Evolutionary conservation across 2,888 invertebrate genomes (phyloP).

Genomic region (Dione vanillae): DNA sequence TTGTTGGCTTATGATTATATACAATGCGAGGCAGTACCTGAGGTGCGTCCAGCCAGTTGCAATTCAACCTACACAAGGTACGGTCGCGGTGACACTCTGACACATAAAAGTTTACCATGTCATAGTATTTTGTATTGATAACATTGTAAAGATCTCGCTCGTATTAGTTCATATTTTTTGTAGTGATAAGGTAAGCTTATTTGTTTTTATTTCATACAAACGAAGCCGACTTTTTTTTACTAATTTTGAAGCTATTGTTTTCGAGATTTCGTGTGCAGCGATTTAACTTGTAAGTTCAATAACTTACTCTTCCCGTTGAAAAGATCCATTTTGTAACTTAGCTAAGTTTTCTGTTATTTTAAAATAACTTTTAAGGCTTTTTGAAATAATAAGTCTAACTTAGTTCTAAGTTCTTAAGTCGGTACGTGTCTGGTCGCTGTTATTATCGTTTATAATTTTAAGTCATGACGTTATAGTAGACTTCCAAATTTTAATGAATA

Average conservation of each 20-base stretch:
- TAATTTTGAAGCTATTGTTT: slow-evolving; percentile 19
- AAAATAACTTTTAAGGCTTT: not conserved
- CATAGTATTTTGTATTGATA: not conserved
- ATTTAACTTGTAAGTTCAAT: slow-evolving; percentile 3
- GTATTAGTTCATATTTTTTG: not conserved
- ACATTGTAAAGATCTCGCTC: not conserved
- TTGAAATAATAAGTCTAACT: not conserved
- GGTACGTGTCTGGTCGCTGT: slow-evolving; percentile 12
- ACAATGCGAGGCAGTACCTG: slow-evolving; percentile 76
- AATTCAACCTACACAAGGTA: slow-evolving; percentile 60
- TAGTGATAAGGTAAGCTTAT: slow-evolving; percentile 1
- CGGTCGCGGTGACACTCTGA: slow-evolving; percentile 46
- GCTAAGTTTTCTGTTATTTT: not conserved
- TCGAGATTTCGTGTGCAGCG: slow-evolving; percentile 23
- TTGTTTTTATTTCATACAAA: not conserved
- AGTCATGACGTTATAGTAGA: no score
- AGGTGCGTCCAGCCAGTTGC: slow-evolving; percentile 68
- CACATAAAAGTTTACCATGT: slow-evolving; percentile 9
- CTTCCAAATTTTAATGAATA: no score
- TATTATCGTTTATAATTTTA: no score
- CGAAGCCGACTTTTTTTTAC: slow-evolving; percentile 1
- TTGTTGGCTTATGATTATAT: slow-evolving; percentile 60
- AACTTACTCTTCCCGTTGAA: not conserved
- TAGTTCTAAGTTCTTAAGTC: not conserved
- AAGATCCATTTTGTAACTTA: not conserved